Evolutionary conservation across 2,888 invertebrate genomes (phyloP).

Genomic region (Dolomedes plantarius): DNA sequence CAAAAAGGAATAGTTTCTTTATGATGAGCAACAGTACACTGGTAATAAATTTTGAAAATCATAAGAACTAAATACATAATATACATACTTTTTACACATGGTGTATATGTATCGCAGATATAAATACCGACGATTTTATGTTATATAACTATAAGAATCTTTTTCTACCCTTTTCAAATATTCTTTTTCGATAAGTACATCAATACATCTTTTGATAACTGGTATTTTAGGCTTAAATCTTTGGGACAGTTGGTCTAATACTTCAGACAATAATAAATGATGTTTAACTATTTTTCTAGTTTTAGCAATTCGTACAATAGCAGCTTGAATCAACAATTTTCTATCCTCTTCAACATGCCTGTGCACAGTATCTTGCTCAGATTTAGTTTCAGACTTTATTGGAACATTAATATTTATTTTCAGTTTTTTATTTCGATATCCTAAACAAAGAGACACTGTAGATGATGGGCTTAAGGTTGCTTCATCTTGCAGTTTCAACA

Average conservation of each 20-base stretch:
- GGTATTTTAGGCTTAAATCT: constrained; percentile 98
- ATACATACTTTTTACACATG: no score
- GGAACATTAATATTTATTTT: constrained; percentile 98
- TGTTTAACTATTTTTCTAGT: constrained; percentile 94
- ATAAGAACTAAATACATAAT: no score
- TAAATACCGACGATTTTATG: constrained; percentile 17
- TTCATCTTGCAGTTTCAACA: constrained; percentile 80
- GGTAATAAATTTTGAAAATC: no score
- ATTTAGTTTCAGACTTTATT: constrained; percentile 95
- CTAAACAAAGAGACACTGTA: constrained; percentile 84
- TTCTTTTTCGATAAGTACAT: constrained; percentile 77
- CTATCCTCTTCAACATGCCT: constrained; percentile 99
- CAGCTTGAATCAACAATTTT: constrained; percentile 92
- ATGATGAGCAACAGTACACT: no score
- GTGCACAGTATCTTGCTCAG: constrained; percentile 97
- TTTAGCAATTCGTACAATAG: constrained; percentile 87
- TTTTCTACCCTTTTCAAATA: constrained; percentile 63
- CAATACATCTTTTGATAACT: constrained; percentile 86
- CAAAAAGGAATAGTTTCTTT: no score
- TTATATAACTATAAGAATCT: constrained; percentile 63
- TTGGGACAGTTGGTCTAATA: constrained; percentile 93
- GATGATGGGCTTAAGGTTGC: constrained; percentile 81
- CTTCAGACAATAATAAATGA: constrained; percentile 95
- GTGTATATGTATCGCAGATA: not conserved
- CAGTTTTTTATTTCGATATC: constrained; percentile 85